phyloP scores from a whole-genome alignment of 2,888 invertebrate genomes.

The Cephus pulcher region DNA sequence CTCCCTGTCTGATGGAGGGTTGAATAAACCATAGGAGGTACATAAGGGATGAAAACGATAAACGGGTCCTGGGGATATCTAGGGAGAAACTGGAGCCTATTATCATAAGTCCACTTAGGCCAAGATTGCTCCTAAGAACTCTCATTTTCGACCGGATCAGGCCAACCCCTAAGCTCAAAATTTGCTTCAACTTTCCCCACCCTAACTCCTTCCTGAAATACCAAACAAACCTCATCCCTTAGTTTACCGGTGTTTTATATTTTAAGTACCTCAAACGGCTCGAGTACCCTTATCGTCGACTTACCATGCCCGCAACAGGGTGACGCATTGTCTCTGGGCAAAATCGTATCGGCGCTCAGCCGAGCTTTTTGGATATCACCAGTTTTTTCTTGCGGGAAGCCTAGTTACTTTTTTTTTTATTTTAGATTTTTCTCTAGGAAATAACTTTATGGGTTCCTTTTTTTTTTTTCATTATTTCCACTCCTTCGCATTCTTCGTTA shows the following conservation, averaged over 20 bases:
- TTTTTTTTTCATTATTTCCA: neutral
- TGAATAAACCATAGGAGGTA: constrained; percentile 36
- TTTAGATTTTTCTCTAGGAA: neutral
- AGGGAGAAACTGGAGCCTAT: constrained; percentile 27
- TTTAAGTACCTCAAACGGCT: neutral
- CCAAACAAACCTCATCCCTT: neutral
- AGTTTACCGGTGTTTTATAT: neutral
- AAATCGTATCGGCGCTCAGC: neutral
- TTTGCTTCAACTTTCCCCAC: neutral
- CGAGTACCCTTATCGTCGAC: neutral
- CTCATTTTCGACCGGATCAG: constrained; percentile 32
- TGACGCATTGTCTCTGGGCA: neutral
- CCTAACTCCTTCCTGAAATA: neutral
- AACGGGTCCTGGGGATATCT: constrained; percentile 11
- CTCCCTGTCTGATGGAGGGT: constrained; percentile 36
- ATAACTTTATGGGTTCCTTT: neutral
- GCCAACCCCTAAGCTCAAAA: neutral
- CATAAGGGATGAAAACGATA: constrained; percentile 16
- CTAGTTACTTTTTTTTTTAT: neutral
- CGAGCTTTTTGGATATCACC: neutral
- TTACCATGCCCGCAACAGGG: neutral
- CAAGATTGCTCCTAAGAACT: constrained; percentile 36
- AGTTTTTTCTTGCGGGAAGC: neutral
- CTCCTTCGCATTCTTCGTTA: neutral
- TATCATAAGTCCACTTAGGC: constrained; percentile 39